These are phyloP conservation scores for Rhamphomyia laevipes DNA, from an alignment of 2,888 invertebrate species.

Conservation along the genomic window DNA sequence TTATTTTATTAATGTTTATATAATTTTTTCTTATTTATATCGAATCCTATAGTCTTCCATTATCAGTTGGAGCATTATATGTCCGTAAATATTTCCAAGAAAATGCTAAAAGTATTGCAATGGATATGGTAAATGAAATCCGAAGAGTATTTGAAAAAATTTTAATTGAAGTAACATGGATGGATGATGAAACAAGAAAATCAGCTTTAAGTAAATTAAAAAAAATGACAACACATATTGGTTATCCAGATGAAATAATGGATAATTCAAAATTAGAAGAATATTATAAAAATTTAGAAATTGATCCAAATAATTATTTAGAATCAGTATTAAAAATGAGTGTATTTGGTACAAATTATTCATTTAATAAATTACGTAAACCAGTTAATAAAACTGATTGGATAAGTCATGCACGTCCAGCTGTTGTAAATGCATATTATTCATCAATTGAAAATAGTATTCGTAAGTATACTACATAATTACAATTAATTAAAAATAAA, in stretches of 20 bases:
- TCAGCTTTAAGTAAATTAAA: conserved; percentile 69
- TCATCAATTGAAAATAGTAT: conserved; percentile 78
- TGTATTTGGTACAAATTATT: conserved; percentile 66
- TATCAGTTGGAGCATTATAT: conserved; percentile 73
- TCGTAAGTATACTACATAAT: conserved; percentile 46
- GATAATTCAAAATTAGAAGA: conserved; percentile 67
- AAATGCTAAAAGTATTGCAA: conserved; percentile 67
- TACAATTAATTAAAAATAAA: neutral
- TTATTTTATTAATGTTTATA: too few relatives aligned
- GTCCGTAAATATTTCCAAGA: conserved; percentile 80
- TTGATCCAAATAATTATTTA: conserved; percentile 58
- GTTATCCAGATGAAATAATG: conserved; percentile 82
- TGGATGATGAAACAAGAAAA: conserved; percentile 72
- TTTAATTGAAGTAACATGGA: conserved; percentile 74
- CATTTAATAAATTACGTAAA: conserved; percentile 63
- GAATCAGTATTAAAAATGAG: conserved; percentile 66
- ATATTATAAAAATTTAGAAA: conserved; percentile 65
- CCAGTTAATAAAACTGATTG: conserved; percentile 78
- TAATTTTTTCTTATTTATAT: too few relatives aligned
- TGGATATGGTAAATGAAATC: conserved; percentile 82
- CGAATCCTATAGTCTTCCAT: conserved; percentile 45
- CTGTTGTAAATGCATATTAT: conserved; percentile 78
- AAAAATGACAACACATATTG: conserved; percentile 80
- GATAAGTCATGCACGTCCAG: conserved; percentile 72
- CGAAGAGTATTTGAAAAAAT: conserved; percentile 71